Conservation (phyloP, 2,797 vertebrate genomes). For the Ibycter americanus region DNA sequence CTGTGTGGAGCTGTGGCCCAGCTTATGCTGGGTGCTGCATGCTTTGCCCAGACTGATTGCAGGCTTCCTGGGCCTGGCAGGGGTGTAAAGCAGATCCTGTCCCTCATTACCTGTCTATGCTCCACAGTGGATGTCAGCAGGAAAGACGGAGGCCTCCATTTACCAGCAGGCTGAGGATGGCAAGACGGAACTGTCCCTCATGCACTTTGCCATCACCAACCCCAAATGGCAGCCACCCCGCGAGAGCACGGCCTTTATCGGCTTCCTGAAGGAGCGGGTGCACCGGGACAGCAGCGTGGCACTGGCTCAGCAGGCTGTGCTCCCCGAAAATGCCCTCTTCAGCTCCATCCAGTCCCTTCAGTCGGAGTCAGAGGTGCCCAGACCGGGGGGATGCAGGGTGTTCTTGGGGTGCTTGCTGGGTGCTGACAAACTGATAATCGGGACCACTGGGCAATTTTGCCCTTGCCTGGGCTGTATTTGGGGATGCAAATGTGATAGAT, state of each 20-base stretch:
- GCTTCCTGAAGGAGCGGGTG: conserved; percentile 94
- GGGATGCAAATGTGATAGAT: neutral
- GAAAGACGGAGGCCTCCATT: conserved; percentile 95
- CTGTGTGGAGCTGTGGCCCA: neutral
- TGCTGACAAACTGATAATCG: neutral
- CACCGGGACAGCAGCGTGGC: conserved; percentile 86
- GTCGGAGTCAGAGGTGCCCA: conserved; percentile 89
- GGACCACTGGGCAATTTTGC: neutral
- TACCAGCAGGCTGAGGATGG: conserved; percentile 98
- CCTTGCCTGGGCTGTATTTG: neutral
- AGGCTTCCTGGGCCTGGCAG: neutral
- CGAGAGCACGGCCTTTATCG: conserved; percentile 95
- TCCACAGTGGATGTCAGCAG: conserved; percentile 92
- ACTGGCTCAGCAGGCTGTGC: conserved; percentile 77
- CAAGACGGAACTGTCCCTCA: conserved; percentile 96
- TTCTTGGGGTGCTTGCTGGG: neutral
- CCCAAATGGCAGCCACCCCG: conserved; percentile 96
- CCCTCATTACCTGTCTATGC: neutral
- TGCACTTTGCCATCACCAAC: conserved; percentile 99
- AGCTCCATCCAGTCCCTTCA: conserved; percentile 85
- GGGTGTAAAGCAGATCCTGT: neutral
- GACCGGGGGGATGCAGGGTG: neutral
- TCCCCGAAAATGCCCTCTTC: conserved; percentile 84
- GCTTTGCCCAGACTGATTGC: neutral
- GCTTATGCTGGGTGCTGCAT: neutral